Percentiles rank a stretch among this genome's conserved stretches.
Conservation (phyloP, 2,888 invertebrate species). For the Psylliodes chrysocephalus region DNA sequence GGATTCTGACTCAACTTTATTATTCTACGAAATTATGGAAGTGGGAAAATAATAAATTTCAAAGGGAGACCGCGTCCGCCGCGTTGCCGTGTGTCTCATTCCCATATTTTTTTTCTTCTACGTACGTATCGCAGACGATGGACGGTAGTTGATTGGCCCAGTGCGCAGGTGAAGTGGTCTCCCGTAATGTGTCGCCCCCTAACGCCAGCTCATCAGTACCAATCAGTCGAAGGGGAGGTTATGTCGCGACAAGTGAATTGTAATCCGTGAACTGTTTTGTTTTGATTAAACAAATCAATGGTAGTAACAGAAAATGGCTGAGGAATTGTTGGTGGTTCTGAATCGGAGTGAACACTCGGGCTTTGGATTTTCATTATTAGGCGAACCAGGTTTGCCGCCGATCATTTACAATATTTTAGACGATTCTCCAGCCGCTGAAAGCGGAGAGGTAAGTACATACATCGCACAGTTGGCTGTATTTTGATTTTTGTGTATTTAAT, state of each 20-base stretch:
- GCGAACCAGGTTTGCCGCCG: conserved; percentile 91
- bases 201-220: conserved; percentile 43
- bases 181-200: conserved; percentile 48
- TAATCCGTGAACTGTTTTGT: conserved; percentile 38
- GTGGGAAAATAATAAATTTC: too few species aligned
- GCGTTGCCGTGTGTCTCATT: too few species aligned
- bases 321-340: conserved; percentile 89
- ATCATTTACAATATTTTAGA: conserved; percentile 94
- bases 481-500: background rate
- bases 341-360: conserved; percentile 88
- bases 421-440: conserved; percentile 91
- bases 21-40: too few species aligned
- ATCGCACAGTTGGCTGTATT: background rate
- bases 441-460: conserved; percentile 81
- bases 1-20: background rate
- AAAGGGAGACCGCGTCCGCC: too few species aligned
- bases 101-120: too few species aligned
- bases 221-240: conserved; percentile 61
- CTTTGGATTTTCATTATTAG: conserved; percentile 90
- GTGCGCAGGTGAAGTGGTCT: conserved; percentile 16
- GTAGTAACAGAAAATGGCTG: conserved; percentile 75
- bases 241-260: conserved; percentile 57
- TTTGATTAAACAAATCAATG: conserved; percentile 55
- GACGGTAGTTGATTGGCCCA: conserved; percentile 13
- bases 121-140: too few species aligned